phyloP scores from a whole-genome alignment of 2,113 vertebrate genomes.

The Ceyx cyanopectus region DNA sequence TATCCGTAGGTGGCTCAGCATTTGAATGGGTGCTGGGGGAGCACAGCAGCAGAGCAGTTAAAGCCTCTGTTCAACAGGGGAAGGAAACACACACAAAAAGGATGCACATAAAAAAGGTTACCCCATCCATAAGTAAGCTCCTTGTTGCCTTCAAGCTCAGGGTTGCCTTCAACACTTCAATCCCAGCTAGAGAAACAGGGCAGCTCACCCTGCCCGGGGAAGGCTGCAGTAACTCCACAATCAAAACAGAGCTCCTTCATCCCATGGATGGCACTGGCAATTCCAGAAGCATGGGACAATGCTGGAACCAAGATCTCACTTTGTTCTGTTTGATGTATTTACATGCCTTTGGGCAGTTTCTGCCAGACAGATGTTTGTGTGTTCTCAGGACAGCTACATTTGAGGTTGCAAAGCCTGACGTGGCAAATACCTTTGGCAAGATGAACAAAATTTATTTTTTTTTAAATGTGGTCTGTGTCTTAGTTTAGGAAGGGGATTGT shows the following conservation, averaged over 20 bases:
- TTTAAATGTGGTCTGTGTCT: neutral
- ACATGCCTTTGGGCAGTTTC: neutral
- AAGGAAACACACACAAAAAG: neutral
- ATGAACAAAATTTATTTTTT: neutral
- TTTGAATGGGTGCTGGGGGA: neutral
- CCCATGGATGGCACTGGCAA: accelerated
- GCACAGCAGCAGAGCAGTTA: neutral
- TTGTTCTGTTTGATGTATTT: accelerated
- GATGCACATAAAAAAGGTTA: neutral
- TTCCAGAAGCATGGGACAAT: accelerated
- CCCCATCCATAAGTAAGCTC: no score
- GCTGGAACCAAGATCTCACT: neutral
- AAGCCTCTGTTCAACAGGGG: neutral
- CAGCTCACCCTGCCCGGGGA: neutral
- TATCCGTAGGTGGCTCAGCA: no score
- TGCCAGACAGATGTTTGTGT: neutral
- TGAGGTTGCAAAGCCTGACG: neutral
- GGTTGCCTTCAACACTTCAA: accelerated
- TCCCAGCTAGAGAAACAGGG: accelerated
- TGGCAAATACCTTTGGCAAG: neutral
- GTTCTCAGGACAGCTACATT: neutral
- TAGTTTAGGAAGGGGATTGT: neutral
- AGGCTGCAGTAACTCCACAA: neutral
- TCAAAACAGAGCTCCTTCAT: neutral
- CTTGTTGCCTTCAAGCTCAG: accelerated